Evolutionary conservation across 2,113 vertebrate species (phyloP), one percentile per base, ranked within the genome.

Genomic region (Sebastes fasciatus): DNA sequence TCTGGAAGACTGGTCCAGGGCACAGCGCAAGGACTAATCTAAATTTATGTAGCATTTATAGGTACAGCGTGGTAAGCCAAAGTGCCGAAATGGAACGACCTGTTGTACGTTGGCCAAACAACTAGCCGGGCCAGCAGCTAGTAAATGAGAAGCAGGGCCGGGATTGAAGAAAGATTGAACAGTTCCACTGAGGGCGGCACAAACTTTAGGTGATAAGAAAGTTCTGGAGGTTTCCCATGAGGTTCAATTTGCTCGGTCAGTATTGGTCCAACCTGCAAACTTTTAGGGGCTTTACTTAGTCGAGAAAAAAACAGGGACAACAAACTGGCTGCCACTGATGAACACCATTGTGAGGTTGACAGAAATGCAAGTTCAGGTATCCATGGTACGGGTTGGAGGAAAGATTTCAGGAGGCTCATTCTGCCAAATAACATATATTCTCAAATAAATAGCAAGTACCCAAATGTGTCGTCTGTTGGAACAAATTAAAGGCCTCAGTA

Each of bases 1-100:
- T 78, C 74, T 61, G 76, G 84, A 88, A 85, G 77, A 90, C 8
- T 91, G 89, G 73, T 84, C 85, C 82, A 75, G 72, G 84, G 89
- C 86, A 79, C 11, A 54, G 72, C 74, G 46, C 77, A n/a, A 65
- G 34, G 42, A 82, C 62, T 60, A 42, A 21, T 34, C 74, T 91
- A 91, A 94, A 95, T 95, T 95, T 94, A 96, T 88, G 88, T 84
- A 46, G 48, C 79, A 17, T 88, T 94, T 85, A 90, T 62, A 89
- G 87, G 87, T 81, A 45, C 67, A 12, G 83, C 81, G 61, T 74
- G 70, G 48, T 68, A 73, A 93, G 90, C 46, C 82, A 81, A 73
- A 78, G 66, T 78, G 89, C 89, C 87, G 85, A 94, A 92, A 88
- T 78, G 34, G 89, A 88, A 88, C n/a, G 77, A 92, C 79, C 89